Percentiles rank a stretch among this genome's conserved stretches.
These are phyloP conservation scores for Paramuricea clavata DNA, from an alignment of 92 coral and sea anemone genomes.

Conservation along the genomic window DNA sequence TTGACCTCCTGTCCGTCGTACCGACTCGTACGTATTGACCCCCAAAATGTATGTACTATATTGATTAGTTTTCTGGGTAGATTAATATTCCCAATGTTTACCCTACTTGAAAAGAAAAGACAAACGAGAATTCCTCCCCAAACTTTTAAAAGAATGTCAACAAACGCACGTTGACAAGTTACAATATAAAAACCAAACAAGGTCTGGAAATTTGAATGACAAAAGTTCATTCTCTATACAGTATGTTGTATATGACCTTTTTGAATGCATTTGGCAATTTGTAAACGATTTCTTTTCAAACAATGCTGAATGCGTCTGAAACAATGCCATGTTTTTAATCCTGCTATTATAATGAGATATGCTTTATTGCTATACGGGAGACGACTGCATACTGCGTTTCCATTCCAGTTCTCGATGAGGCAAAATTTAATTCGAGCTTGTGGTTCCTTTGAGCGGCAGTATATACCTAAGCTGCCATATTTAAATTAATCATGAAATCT, in stretches of 20 bases:
- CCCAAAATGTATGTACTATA: no score
- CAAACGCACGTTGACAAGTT: not conserved
- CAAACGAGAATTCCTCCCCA: no score
- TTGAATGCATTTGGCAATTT: not conserved
- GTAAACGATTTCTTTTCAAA: conserved; percentile 5
- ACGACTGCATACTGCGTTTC: conserved; percentile 15
- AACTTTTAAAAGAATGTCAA: not conserved
- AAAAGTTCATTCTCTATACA: not conserved
- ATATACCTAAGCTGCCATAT: conserved; percentile 2
- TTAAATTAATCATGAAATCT: conserved; percentile 48
- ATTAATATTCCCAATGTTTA: no score
- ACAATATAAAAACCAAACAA: not conserved
- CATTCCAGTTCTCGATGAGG: conserved; percentile 9
- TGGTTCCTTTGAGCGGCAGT: conserved; percentile 30
- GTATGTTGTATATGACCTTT: not conserved
- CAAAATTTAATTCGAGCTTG: conserved; percentile 13
- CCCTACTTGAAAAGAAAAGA: no score
- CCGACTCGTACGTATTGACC: no score
- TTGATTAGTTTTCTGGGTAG: no score
- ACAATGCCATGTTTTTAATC: not conserved
- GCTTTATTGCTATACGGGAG: not conserved
- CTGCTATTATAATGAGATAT: not conserved
- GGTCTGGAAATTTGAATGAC: not conserved
- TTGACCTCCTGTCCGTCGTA: no score
- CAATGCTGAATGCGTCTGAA: not conserved